phyloP scores from a whole-genome alignment of 1,140 invertebrate species.

The Drosophila grimshawi region DNA sequence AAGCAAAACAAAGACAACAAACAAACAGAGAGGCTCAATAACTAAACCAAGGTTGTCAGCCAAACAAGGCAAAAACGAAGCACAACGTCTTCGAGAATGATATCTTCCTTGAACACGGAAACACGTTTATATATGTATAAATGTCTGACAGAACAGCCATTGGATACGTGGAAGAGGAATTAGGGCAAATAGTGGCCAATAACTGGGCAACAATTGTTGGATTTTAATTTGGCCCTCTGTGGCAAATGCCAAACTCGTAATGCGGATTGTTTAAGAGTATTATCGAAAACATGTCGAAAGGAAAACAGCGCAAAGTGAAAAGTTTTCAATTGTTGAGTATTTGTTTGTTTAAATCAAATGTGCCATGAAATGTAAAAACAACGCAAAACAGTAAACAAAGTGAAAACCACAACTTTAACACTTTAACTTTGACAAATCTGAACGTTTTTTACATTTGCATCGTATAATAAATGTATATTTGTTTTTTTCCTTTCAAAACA shows the following conservation, averaged over 20 bases:
- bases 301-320: slow-evolving; percentile 39
- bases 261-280: no score
- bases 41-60: slow-evolving; percentile 26
- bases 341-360: slow-evolving; percentile 58
- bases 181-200: slow-evolving; percentile 44
- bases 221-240: slow-evolving; percentile 20
- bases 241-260: not conserved
- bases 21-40: slow-evolving; percentile 43
- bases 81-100: slow-evolving; percentile 16
- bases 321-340: slow-evolving; percentile 53
- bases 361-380: slow-evolving; percentile 46
- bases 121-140: slow-evolving; percentile 8
- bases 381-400: not conserved
- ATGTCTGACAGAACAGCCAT: slow-evolving; percentile 1
- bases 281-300: no score
- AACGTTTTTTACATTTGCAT: no score
- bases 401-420: no score
- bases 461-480: no score
- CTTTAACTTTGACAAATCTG: no score
- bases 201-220: slow-evolving; percentile 29
- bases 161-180: slow-evolving; percentile 5
- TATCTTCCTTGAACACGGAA: slow-evolving; percentile 22
- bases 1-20: slow-evolving; percentile 22
- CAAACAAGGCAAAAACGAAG: slow-evolving; percentile 9
- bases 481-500: no score